These are phyloP conservation scores for Strigops habroptila DNA, from an alignment of 2,113 vertebrate genomes.

Conservation along the genomic window DNA sequence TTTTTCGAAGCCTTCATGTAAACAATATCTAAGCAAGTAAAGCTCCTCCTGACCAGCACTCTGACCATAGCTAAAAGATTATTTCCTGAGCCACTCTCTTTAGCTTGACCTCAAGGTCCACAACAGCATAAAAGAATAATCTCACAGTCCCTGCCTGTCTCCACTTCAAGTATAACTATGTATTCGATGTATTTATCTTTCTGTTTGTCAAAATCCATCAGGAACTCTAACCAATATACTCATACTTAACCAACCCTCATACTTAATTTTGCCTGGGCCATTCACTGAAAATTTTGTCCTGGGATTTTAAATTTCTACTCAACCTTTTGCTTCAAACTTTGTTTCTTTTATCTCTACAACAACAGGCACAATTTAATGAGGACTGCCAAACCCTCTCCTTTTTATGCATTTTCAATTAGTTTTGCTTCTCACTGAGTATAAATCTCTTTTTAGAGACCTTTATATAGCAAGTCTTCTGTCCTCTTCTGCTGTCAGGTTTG, in stretches of 20 bases:
- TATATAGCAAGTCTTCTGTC: background rate
- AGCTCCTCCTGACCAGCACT: background rate
- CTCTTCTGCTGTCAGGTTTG: conserved; percentile 24
- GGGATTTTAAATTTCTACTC: conserved; percentile 22
- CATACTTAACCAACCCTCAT: background rate
- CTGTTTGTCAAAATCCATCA: background rate
- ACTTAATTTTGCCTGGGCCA: background rate
- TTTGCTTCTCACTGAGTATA: conserved; percentile 49
- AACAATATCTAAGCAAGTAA: background rate
- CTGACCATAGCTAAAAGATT: background rate
- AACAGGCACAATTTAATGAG: conserved; percentile 41
- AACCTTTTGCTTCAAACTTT: background rate
- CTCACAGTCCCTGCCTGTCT: background rate
- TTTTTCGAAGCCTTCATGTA: background rate
- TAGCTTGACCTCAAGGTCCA: background rate
- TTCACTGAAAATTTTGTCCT: background rate
- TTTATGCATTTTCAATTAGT: conserved; percentile 54
- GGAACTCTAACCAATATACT: background rate
- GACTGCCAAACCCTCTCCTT: conserved; percentile 17
- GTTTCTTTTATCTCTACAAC: conserved; percentile 34
- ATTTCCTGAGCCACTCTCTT: background rate
- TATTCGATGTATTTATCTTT: background rate
- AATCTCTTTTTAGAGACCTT: conserved; percentile 29
- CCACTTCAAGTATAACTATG: background rate
- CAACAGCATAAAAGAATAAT: background rate